Evolutionary conservation across 2,113 vertebrate genomes (phyloP), one percentile per base, ranked within the genome.

Genomic region (Heterochromis multidens): DNA sequence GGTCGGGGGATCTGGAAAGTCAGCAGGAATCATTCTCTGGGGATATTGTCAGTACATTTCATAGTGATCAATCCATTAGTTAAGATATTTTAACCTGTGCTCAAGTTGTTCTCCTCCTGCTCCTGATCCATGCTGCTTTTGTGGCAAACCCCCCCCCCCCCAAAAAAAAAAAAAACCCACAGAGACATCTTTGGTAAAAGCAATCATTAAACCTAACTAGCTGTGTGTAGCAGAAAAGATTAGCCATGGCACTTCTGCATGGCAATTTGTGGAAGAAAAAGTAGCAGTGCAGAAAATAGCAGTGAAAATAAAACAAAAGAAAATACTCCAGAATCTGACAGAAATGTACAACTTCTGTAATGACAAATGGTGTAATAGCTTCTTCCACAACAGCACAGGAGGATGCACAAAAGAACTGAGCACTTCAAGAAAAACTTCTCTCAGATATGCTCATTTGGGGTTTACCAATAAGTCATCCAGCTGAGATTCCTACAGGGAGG

Each of bases 381-480:
- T 79, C 80, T 87, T 88, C 59, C 77, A 84, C 85, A 87, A 76
- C 70, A 81, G 81, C 81, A 79, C 63, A 86, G 78, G 43, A 82
- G 65, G 52, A 83, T 7, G 46, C 63, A 77, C 27, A 60, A 54
- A 80, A 89, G 76, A 83, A 77, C 78, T 56, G 81, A 84, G 19
- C 56, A 79, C 7, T 61, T 87, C 46, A 83, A 85, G 89, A 79
- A 80, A 89, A 84, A 81, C 40, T 74, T 86, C 49, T 57, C 13
- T 59, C 56, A 62, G 81, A 85, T 25, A 5, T 17, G 83, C 49
- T 91, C 56, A 76, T 91, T 80, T 89, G 58, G 59, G 76, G 27
- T 87, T 94, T 86, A 81, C 77, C 90, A 82, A 78, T 88, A 91
- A 92, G 77, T 94, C 87, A 89, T 83, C 88, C 88, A 87, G 77